Conservation (phyloP, 2,797 vertebrate species). For the Falco columbarius region DNA sequence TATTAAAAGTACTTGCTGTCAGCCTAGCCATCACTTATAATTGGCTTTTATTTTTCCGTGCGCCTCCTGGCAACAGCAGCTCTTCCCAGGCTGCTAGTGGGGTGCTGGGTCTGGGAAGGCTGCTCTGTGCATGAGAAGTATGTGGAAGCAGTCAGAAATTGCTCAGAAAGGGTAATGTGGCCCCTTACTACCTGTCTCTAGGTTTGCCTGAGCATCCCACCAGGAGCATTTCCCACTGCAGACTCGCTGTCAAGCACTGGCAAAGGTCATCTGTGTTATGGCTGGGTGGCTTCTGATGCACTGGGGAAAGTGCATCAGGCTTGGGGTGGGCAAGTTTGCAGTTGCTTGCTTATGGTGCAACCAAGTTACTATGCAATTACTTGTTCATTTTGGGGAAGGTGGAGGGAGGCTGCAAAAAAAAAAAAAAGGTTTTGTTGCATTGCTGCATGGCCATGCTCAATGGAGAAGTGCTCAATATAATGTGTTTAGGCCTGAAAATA, state of each 20-base stretch:
- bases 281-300: neutral
- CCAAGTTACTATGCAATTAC: neutral
- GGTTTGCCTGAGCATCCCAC: neutral
- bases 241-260: neutral
- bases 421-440: too few species aligned
- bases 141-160: neutral
- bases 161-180: neutral
- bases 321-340: neutral
- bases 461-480: fast-evolving
- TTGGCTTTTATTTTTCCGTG: slow-evolving; percentile 12
- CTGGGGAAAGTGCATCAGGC: fast-evolving
- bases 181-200: neutral
- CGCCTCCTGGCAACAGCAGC: slow-evolving; percentile 40
- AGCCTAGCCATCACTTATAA: slow-evolving; percentile 33
- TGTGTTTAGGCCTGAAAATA: fast-evolving
- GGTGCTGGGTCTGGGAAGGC: neutral
- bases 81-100: slow-evolving; percentile 27
- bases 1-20: slow-evolving; percentile 47
- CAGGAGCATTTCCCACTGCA: neutral
- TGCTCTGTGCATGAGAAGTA: neutral
- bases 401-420: neutral
- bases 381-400: neutral
- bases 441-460: fast-evolving
- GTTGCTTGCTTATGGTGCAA: fast-evolving
- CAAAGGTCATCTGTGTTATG: neutral